Evolutionary conservation across 1,140 invertebrate species (phyloP), one percentile per base, ranked within the genome.

Genomic region (Drosophila setifemur): DNA sequence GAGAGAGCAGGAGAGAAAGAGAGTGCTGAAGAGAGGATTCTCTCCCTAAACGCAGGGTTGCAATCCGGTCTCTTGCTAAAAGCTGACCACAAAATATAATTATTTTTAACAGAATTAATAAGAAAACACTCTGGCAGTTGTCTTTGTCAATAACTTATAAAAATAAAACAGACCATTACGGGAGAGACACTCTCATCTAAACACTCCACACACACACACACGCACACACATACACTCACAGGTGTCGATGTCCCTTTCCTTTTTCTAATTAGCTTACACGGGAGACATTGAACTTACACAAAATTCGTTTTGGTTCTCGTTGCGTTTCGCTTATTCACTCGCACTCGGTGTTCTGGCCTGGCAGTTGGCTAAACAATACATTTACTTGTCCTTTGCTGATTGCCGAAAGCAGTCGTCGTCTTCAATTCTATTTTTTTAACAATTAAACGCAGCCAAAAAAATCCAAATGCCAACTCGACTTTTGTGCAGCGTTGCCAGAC

Each of bases 381-480:
- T 81, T 66, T 82, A 77, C 68, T 72, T 73, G 49, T 58, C n/a
- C n/a, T n/a, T 72, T 42, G 50, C 39, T 43, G 18, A 61, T 64
- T 57, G 55, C 19, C 19, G 9, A 9, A 50, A 53, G 48, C 57
- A 71, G 35, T 49, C 53, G 50, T 74, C 48, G 50, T 28, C n/a
- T n/a, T n/a, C n/a, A n/a, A n/a, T n/a, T n/a, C n/a, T n/a, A n/a
- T 67, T 55, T 71, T 61, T 71, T 57, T 54, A 68, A 67, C 42
- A 68, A 63, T 76, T 67, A 68, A 50, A 37, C 47, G 54, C 40
- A 50, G 44, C 35, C 31, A 33, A 66, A 64, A 66, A 64, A 67
- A 54, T 78, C 68, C 77, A 82, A 82, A 82, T 82, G 77, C 77
- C 77, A 82, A 82, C 77, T 82, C 77, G 74, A 78, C 74, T 78